Evolutionary conservation across 2,797 vertebrate species (phyloP).

Genomic region (Fistularia tabacaria): DNA sequence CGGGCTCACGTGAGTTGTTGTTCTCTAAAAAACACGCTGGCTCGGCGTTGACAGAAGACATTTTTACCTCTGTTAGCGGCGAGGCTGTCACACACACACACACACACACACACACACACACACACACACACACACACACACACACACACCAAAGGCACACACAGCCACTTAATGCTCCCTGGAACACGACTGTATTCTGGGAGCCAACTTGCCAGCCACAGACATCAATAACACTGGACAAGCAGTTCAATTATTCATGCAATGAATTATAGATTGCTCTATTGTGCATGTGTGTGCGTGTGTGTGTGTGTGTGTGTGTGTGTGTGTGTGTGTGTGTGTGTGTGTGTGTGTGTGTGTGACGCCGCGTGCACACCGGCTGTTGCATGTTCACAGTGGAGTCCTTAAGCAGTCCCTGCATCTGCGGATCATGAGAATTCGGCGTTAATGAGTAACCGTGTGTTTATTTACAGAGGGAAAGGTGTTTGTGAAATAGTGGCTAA

Average conservation of each 20-base stretch:
- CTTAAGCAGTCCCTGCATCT: no score
- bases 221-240: constrained; percentile 32
- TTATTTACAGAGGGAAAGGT: no score
- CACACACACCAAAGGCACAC: not conserved
- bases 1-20: not conserved
- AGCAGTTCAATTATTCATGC: constrained; percentile 35
- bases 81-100: constrained; percentile 7
- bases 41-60: not conserved
- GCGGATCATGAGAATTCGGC: no score
- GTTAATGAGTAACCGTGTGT: no score
- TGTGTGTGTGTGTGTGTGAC: not conserved
- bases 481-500: no score
- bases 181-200: constrained; percentile 2
- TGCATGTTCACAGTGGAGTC: not conserved
- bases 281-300: not conserved
- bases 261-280: constrained; percentile 28
- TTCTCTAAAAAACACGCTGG: not conserved
- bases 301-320: not conserved
- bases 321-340: not conserved
- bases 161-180: not conserved
- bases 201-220: constrained; percentile 10
- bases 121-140: not conserved
- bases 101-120: not conserved
- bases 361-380: not conserved
- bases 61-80: constrained; percentile 1